Conservation (phyloP, 2,888 invertebrate genomes). For the Cybosia mesomella region DNA sequence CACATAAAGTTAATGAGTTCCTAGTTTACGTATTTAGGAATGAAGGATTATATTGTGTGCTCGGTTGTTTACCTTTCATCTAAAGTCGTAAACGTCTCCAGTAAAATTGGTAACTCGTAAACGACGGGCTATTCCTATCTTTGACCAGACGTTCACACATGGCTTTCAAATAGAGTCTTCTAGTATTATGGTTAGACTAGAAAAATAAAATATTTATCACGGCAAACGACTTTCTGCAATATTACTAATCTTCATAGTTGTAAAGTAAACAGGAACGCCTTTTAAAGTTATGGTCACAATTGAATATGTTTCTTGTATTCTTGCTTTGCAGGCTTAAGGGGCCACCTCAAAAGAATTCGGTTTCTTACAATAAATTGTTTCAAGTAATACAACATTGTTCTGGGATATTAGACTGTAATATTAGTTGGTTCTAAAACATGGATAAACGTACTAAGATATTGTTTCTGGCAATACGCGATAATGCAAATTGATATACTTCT, state of each 20-base stretch:
- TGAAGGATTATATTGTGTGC: constrained; percentile 46
- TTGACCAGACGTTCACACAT: constrained; percentile 37
- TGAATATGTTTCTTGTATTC: not conserved
- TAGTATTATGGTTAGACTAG: not conserved
- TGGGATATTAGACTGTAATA: too few relatives aligned
- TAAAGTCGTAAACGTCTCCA: constrained; percentile 43
- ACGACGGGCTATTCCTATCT: constrained; percentile 47
- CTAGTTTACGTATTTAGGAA: constrained; percentile 27
- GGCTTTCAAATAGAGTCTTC: constrained; percentile 17
- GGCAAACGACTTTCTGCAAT: not conserved
- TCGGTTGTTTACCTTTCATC: constrained; percentile 49
- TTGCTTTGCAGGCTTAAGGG: not conserved
- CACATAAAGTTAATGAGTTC: constrained; percentile 19
- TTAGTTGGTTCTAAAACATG: too few relatives aligned
- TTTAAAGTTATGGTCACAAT: not conserved
- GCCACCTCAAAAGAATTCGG: too few relatives aligned
- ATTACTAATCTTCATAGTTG: not conserved
- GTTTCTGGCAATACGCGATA: too few relatives aligned
- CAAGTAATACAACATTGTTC: too few relatives aligned
- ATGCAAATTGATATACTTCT: too few relatives aligned
- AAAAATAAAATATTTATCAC: not conserved
- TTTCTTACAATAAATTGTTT: too few relatives aligned
- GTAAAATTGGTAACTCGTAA: constrained; percentile 51
- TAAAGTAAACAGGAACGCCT: not conserved
- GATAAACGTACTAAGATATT: too few relatives aligned